These are phyloP conservation scores for Nothobranchius furzeri DNA, from an alignment of 2,113 vertebrate genomes.

Conservation along the genomic window DNA sequence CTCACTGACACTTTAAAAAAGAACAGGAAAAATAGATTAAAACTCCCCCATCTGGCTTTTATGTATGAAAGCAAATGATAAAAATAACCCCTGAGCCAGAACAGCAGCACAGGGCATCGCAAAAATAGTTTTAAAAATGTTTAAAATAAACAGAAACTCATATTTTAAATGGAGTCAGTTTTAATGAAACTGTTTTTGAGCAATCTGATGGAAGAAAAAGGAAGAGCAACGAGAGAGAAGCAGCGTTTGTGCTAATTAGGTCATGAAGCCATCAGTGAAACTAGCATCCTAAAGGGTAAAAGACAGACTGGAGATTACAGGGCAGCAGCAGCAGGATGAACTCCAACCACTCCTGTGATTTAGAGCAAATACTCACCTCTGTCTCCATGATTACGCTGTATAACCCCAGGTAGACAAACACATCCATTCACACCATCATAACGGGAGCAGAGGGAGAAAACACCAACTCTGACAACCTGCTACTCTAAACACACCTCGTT, in stretches of 20 bases:
- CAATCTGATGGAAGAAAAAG: not conserved
- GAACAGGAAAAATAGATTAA: slow-evolving; percentile 42
- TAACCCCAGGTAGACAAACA: slow-evolving; percentile 11
- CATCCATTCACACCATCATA: slow-evolving; percentile 24
- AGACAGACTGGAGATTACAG: slow-evolving; percentile 46
- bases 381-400: slow-evolving; percentile 15
- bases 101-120: not conserved
- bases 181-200: slow-evolving; percentile 10
- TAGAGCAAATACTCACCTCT: slow-evolving; percentile 20
- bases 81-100: slow-evolving; percentile 15
- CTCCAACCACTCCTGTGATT: slow-evolving; percentile 41
- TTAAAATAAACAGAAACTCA: slow-evolving; percentile 29
- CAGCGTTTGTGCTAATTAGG: slow-evolving; percentile 12
- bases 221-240: not conserved
- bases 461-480: too few species aligned
- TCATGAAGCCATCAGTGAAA: slow-evolving; percentile 4
- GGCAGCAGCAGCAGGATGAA: slow-evolving; percentile 23
- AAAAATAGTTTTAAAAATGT: slow-evolving; percentile 1
- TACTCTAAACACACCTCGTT: too few species aligned
- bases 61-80: slow-evolving; percentile 43
- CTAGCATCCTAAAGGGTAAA: not conserved
- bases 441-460: slow-evolving; percentile 5
- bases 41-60: slow-evolving; percentile 48
- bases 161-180: slow-evolving; percentile 30
- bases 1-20: slow-evolving; percentile 19